Evolutionary conservation across 2,113 vertebrate genomes (phyloP).

Genomic region (Caloenas nicobarica): DNA sequence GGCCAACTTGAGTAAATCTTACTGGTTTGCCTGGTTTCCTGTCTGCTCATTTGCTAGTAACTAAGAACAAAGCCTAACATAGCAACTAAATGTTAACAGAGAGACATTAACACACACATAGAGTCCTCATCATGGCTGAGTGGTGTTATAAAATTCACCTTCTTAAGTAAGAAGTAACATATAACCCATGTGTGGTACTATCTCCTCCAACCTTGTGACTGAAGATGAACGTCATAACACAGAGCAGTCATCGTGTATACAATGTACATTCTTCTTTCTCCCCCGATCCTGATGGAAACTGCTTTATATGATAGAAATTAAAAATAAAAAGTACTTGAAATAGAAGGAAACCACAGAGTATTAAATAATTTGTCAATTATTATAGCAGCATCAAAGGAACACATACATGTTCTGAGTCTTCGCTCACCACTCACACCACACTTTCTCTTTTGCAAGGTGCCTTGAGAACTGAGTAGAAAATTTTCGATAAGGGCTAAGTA

Average conservation of each 20-base stretch:
- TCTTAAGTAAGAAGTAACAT: not conserved
- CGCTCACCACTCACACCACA: not conserved
- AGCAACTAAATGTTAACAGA: conserved; percentile 3
- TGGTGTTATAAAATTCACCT: not conserved
- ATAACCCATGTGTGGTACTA: not conserved
- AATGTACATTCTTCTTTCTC: not conserved
- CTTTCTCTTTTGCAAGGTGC: not conserved
- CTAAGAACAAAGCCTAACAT: not conserved
- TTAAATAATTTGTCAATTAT: not conserved
- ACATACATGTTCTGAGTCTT: not conserved
- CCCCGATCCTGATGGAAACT: not conserved
- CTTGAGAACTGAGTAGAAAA: not conserved
- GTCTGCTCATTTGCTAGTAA: not conserved
- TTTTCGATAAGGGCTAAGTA: not conserved
- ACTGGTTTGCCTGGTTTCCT: not conserved
- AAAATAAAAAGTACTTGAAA: conserved; percentile 23
- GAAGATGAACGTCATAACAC: not conserved
- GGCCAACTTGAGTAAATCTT: not conserved
- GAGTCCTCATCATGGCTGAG: not conserved
- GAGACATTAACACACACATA: not conserved
- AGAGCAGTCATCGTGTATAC: not conserved
- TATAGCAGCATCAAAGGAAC: not conserved
- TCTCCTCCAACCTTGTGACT: not conserved
- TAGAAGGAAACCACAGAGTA: not conserved
- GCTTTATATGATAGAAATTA: not conserved